These are phyloP conservation scores for Lottia scabra DNA, from an alignment of 2,888 invertebrate species.

Conservation along the genomic window DNA sequence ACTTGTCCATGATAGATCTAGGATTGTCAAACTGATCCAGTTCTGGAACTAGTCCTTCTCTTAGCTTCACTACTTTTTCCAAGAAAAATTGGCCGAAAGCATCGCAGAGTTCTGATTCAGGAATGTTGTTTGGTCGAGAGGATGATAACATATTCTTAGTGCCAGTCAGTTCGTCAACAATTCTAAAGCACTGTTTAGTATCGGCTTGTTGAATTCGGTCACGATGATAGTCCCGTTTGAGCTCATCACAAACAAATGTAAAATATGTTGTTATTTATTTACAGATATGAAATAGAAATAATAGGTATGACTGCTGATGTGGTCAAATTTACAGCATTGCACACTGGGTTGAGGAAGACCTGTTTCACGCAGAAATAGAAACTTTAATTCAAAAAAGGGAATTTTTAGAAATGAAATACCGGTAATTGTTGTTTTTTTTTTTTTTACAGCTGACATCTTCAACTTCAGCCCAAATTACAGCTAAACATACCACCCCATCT, in stretches of 20 bases:
- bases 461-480: slow-evolving; percentile 39
- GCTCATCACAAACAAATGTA: background rate
- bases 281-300: too few relatives aligned
- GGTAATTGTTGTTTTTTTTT: too few relatives aligned
- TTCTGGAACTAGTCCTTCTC: background rate
- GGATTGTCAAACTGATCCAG: background rate
- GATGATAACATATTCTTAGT: background rate
- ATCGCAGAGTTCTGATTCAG: background rate
- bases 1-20: background rate
- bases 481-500: slow-evolving; percentile 59
- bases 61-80: background rate
- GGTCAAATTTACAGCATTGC: too few relatives aligned
- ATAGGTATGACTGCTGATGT: background rate
- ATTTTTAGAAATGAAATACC: too few relatives aligned
- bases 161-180: background rate
- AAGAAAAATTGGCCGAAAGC: background rate
- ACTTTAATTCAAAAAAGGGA: too few relatives aligned
- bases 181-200: background rate
- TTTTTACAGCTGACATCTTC: slow-evolving; percentile 40
- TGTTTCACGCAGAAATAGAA: too few relatives aligned
- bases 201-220: background rate
- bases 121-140: background rate
- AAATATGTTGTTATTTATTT: too few relatives aligned
- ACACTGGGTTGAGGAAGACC: background rate
- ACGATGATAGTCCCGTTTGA: background rate